Conservation (phyloP, 2,888 invertebrate genomes). For the Ennomos erosarius region DNA sequence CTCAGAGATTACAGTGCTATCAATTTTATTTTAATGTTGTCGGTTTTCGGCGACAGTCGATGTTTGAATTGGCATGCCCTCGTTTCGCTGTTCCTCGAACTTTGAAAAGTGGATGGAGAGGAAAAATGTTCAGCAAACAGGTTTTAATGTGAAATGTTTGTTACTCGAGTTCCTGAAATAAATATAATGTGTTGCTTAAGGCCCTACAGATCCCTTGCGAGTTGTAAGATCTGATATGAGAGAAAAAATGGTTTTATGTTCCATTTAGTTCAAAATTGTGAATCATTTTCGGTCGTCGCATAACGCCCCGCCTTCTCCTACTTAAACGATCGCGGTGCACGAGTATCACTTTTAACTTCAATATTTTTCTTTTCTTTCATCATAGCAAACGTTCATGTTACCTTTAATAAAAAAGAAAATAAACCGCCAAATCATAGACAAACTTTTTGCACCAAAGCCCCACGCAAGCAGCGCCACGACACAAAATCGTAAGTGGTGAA, state of each 20-base stretch:
- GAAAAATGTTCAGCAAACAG: not conserved
- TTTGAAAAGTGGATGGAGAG: constrained; percentile 12
- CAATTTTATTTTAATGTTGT: constrained; percentile 55
- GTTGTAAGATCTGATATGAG: no score
- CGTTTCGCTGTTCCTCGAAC: constrained; percentile 19
- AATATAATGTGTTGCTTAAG: no score
- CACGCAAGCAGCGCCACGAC: not conserved
- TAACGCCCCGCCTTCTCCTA: no score
- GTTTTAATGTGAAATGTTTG: not conserved
- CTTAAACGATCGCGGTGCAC: no score
- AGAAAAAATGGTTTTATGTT: no score
- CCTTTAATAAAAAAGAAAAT: not conserved
- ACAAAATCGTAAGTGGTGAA: constrained; percentile 11
- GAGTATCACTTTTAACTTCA: no score
- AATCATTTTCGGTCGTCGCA: no score
- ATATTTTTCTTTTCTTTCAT: no score
- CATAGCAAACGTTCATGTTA: no score
- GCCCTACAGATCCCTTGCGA: no score
- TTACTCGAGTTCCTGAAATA: no score
- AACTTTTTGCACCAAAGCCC: not conserved
- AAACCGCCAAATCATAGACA: not conserved
- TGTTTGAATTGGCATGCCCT: constrained; percentile 22
- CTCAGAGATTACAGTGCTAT: constrained; percentile 69
- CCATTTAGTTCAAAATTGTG: no score
- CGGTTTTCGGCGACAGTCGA: constrained; percentile 54